Conservation (phyloP, 2,888 invertebrate genomes). For the Polydrusus cervinus region DNA sequence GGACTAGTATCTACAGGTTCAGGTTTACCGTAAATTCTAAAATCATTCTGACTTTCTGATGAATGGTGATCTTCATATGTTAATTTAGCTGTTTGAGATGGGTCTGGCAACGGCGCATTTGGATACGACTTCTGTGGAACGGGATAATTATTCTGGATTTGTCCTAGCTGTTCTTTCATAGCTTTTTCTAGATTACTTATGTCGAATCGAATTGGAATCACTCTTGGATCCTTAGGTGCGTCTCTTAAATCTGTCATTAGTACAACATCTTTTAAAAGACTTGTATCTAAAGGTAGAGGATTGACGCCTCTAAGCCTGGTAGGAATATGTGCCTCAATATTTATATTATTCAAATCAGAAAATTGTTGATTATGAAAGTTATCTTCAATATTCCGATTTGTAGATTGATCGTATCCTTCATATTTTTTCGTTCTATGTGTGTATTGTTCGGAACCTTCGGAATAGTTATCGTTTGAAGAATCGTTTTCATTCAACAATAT, state of each 20-base stretch:
- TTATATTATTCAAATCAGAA: conserved; percentile 38
- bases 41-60: neutral
- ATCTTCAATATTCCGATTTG: neutral
- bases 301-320: conserved; percentile 41
- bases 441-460: conserved; percentile 16
- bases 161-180: conserved; percentile 30
- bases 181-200: conserved; percentile 38
- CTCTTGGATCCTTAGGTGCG: conserved; percentile 16
- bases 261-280: conserved; percentile 46
- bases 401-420: neutral
- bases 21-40: conserved; percentile 28
- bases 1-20: conserved; percentile 3
- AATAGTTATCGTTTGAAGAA: conserved; percentile 5
- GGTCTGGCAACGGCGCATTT: neutral
- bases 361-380: neutral
- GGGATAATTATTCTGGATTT: conserved; percentile 1
- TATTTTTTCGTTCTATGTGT: neutral
- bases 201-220: conserved; percentile 49
- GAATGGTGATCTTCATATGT: conserved; percentile 14
- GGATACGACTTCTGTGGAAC: neutral
- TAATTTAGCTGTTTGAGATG: neutral
- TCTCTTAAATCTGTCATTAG: conserved; percentile 40
- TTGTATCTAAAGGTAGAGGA: conserved; percentile 48
- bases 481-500: conserved; percentile 10
- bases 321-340: conserved; percentile 46